Percentiles rank a stretch among this genome's conserved stretches.
These are phyloP conservation scores for Pogonus chalceus DNA, from an alignment of 1,140 invertebrate genomes.

Conservation along the genomic window DNA sequence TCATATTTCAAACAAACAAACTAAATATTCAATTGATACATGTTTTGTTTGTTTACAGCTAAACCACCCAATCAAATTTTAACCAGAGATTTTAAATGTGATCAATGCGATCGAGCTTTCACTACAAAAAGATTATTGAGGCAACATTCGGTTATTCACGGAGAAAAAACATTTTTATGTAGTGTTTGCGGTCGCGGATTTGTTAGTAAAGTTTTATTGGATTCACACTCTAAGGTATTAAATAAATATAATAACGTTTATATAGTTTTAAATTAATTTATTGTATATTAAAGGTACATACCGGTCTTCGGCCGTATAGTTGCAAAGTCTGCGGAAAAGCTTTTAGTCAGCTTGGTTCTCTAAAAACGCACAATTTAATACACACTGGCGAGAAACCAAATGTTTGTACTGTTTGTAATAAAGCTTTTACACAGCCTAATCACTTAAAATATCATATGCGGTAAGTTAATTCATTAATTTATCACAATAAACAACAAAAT, in stretches of 20 bases:
- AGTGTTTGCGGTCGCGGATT: background rate
- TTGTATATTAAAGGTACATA: background rate
- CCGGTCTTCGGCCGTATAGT: background rate
- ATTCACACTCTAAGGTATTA: background rate
- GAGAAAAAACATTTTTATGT: background rate
- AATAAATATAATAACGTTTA: too few species aligned
- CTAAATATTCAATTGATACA: too few species aligned
- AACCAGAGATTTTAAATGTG: background rate
- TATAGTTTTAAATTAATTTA: too few species aligned
- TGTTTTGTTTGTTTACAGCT: too few species aligned
- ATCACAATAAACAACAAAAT: too few species aligned
- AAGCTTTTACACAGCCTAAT: conserved; percentile 32
- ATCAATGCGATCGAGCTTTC: background rate
- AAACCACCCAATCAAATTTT: background rate
- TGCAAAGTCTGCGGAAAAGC: background rate
- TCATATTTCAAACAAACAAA: background rate
- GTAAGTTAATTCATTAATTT: too few species aligned
- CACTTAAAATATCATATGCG: conserved; percentile 54
- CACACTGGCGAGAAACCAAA: conserved; percentile 29
- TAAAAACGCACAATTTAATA: background rate
- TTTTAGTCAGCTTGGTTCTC: background rate
- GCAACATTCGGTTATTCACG: background rate
- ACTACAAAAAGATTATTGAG: background rate
- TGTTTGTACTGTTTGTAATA: conserved; percentile 39
- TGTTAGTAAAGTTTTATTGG: background rate